phyloP scores from a whole-genome alignment of 2,888 invertebrate genomes.

The Xanthostigma xanthostigma region DNA sequence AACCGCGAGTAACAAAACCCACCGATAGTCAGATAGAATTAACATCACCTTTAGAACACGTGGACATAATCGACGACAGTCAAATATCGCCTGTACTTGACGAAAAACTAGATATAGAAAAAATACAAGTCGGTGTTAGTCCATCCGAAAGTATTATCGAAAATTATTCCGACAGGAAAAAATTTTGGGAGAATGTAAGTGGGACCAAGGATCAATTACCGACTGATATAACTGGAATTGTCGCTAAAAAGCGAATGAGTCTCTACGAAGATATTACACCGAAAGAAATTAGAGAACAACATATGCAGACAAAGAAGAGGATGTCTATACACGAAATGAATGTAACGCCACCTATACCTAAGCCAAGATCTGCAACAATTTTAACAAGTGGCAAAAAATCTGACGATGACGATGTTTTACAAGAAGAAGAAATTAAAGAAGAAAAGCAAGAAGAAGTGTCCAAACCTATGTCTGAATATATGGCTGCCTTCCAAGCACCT shows the following conservation, averaged over 20 bases:
- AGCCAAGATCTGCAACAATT: constrained; percentile 23
- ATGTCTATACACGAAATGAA: constrained; percentile 24
- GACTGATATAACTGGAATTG: constrained; percentile 7
- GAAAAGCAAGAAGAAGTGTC: constrained; percentile 7
- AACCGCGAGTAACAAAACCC: constrained; percentile 29
- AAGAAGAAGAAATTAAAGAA: constrained; percentile 16
- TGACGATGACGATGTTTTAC: constrained; percentile 6
- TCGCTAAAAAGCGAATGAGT: constrained; percentile 21
- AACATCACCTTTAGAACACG: not conserved
- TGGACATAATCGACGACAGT: not conserved
- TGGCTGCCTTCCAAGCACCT: constrained; percentile 6
- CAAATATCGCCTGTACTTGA: constrained; percentile 22
- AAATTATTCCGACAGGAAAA: constrained; percentile 32
- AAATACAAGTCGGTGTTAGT: constrained; percentile 8
- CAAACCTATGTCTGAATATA: constrained; percentile 4
- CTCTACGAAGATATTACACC: constrained; percentile 18
- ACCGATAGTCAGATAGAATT: constrained; percentile 15
- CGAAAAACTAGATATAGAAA: constrained; percentile 21
- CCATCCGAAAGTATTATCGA: constrained; percentile 19
- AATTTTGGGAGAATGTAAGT: constrained; percentile 34
- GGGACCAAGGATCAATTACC: constrained; percentile 18
- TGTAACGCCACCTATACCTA: constrained; percentile 26
- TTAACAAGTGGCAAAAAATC: not conserved
- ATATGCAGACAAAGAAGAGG: constrained; percentile 18
- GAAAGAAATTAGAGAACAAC: constrained; percentile 15